Base-by-base conservation (phyloP, 2,797 vertebrate genomes). In the Coilia nasus region DNA sequence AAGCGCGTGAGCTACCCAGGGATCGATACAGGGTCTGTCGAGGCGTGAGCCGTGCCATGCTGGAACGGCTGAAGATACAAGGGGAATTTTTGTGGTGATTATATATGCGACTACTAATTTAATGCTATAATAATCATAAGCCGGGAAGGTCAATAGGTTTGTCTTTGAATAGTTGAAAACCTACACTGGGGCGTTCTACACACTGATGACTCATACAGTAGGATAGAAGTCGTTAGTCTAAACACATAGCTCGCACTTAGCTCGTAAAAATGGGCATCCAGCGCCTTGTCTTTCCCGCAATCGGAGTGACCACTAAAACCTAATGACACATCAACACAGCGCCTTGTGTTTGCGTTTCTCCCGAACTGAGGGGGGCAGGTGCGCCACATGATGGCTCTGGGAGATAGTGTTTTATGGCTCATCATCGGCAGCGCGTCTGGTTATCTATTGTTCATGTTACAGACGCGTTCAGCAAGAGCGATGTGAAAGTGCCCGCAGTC, bases 361-460 rank as follows among this genome's bases (percentile, higher is more conserved):
- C 35, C 35, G 35, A 31, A 17, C 15, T 21, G 15, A 31, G 71
- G 71, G 62, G 62, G 71, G 71, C 71, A 41, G 71, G 71, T 78
- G 71, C 31, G 15, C 31, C 21, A 9, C 35, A 44, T 44, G 71
- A 78, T 78, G 71, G 71, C 71, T 44, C 19, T 44, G 12, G 1
- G 25, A 44, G 71, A 78, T 78, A 78, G 71, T 31, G 31, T 78
- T 78, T 78, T 78, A 78, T 78, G 71, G 71, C 71, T 78, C 71
- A 78, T 59, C 57, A 21, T 21, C 71, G 15, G 15, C 71, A 31
- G 17, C 71, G 35, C 35, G 71, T 44, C 35, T 78, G 35, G 15
- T 78, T 78, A 78, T 78, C 71, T 44, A 78, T 78, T 44, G 71
- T 41, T 19, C 71, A 44, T 44, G 35, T 44, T 78, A 78, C 71